Percentiles rank a stretch among this genome's conserved stretches.
These are phyloP conservation scores for Sinohyriopsis cumingii DNA, from an alignment of 2,888 invertebrate genomes.

Conservation along the genomic window DNA sequence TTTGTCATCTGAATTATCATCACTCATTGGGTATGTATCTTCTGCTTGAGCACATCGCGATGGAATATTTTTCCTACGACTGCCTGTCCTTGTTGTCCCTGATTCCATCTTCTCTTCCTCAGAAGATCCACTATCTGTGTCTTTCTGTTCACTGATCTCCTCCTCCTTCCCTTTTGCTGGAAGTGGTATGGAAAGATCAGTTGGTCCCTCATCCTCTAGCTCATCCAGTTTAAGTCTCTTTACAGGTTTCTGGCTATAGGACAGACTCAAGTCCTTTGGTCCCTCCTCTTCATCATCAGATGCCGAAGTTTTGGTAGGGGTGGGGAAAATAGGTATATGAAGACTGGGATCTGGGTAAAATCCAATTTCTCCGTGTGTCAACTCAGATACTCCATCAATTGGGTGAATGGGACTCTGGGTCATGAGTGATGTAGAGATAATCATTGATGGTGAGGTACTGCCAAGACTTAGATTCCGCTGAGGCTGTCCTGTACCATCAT, in stretches of 20 bases:
- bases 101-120: constrained; percentile 25
- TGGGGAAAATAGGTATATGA: constrained; percentile 56
- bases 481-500: constrained; percentile 42
- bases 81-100: constrained; percentile 43
- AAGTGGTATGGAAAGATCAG: constrained; percentile 42
- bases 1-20: constrained; percentile 54
- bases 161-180: neutral
- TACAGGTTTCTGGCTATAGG: constrained; percentile 5
- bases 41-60: constrained; percentile 62
- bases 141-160: constrained; percentile 16
- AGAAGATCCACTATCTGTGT: constrained; percentile 21
- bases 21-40: constrained; percentile 49
- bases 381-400: constrained; percentile 44
- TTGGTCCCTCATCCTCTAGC: constrained; percentile 47
- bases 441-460: constrained; percentile 46
- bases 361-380: constrained; percentile 42
- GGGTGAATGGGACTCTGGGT: constrained; percentile 39
- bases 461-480: constrained; percentile 31
- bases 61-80: constrained; percentile 65
- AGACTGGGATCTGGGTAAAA: constrained; percentile 59
- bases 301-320: constrained; percentile 59
- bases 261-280: constrained; percentile 48
- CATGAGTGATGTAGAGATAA: constrained; percentile 43
- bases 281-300: constrained; percentile 52
- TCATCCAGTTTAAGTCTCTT: constrained; percentile 4